Evolutionary conservation across 2,797 vertebrate species (phyloP).

Genomic region (Sebastes minor): DNA sequence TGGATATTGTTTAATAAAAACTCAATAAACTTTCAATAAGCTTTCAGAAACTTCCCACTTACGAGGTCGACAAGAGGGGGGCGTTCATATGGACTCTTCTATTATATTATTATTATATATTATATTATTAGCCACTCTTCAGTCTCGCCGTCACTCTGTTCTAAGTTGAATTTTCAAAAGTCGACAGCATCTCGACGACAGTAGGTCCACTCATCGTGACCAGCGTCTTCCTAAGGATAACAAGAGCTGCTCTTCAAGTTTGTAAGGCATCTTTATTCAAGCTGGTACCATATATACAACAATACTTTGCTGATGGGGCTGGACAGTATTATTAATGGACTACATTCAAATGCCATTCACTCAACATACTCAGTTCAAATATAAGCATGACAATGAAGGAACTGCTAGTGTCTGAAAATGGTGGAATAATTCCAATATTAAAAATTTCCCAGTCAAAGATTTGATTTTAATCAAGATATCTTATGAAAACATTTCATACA

Average conservation of each 20-base stretch:
- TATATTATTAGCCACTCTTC: background rate
- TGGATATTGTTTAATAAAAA: constrained; percentile 37
- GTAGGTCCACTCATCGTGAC: background rate
- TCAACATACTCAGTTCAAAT: constrained; percentile 18
- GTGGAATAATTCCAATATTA: constrained; percentile 29
- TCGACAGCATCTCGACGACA: background rate
- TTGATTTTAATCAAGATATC: constrained; percentile 26
- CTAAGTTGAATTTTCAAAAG: background rate
- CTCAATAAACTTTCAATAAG: background rate
- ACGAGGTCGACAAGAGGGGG: too few relatives aligned
- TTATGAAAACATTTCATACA: constrained; percentile 21
- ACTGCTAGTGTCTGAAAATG: constrained; percentile 6
- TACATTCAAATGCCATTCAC: constrained; percentile 56
- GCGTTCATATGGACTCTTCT: too few relatives aligned
- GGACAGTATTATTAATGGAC: constrained; percentile 24
- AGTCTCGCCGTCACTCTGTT: background rate
- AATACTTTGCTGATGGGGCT: constrained; percentile 45
- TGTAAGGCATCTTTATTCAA: constrained; percentile 74
- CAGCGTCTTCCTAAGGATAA: background rate
- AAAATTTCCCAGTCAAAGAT: constrained; percentile 34
- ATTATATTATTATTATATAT: too few relatives aligned
- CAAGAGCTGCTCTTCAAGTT: constrained; percentile 9
- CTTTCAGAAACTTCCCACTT: too few relatives aligned
- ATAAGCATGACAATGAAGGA: constrained; percentile 4
- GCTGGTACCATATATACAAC: constrained; percentile 57